Conservation (phyloP, 2,113 vertebrate genomes). For the Phaethornis superciliosus region DNA sequence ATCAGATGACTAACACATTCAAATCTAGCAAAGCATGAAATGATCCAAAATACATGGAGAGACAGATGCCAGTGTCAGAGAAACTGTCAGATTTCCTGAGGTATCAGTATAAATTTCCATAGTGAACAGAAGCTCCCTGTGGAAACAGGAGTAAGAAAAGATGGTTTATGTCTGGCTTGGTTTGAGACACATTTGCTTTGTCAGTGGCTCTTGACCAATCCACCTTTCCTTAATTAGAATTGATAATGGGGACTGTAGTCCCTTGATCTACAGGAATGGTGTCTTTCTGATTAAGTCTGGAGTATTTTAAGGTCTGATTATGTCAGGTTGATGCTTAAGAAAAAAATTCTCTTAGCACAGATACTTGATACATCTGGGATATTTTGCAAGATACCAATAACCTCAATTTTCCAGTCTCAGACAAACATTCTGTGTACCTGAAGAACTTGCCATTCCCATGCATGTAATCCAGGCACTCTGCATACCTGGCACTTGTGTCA, state of each 20-base stretch:
- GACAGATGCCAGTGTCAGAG: background rate
- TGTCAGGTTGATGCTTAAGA: background rate
- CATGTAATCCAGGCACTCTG: background rate
- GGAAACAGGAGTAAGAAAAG: background rate
- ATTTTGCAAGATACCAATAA: background rate
- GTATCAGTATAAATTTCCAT: background rate
- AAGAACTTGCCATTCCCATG: background rate
- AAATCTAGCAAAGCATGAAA: background rate
- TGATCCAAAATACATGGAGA: background rate
- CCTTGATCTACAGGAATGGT: background rate
- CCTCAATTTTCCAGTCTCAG: background rate
- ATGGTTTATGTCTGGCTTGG: background rate
- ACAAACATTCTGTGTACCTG: background rate
- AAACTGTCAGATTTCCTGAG: background rate
- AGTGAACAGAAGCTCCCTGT: background rate
- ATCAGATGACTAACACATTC: background rate
- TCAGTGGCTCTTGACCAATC: background rate
- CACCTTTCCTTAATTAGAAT: background rate
- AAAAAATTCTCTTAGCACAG: background rate
- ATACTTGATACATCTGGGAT: background rate
- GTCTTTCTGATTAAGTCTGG: background rate
- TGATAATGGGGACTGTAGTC: background rate
- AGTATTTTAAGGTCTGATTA: background rate
- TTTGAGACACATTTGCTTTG: background rate
- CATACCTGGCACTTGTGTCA: background rate